Percentiles rank a stretch among this genome's conserved stretches.
These are phyloP conservation scores for Struthio camelus DNA, from an alignment of 2,113 vertebrate genomes.

Conservation along the genomic window DNA sequence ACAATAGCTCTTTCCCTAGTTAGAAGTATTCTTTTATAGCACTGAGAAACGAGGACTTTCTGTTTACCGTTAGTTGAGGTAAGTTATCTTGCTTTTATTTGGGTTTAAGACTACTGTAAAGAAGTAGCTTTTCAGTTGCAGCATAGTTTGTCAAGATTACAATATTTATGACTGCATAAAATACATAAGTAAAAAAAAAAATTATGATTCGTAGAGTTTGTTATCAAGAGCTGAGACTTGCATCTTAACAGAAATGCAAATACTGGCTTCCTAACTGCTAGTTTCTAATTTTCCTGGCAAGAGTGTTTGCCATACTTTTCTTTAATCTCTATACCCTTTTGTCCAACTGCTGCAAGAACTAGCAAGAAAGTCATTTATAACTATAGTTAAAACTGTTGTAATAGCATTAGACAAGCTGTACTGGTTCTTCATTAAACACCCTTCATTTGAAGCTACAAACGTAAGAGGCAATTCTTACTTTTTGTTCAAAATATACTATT, in stretches of 20 bases:
- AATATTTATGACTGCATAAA: conserved; percentile 66
- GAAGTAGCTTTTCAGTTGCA: conserved; percentile 68
- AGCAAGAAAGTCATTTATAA: conserved; percentile 13
- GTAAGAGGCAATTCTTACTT: conserved; percentile 10
- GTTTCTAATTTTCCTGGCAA: conserved; percentile 41
- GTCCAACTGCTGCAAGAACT: neutral
- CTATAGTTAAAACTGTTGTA: conserved; percentile 28
- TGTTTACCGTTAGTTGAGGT: conserved; percentile 65
- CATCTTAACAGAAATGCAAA: conserved; percentile 59
- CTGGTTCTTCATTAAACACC: conserved; percentile 44
- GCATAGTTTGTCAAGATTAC: conserved; percentile 70
- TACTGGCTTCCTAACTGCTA: conserved; percentile 58
- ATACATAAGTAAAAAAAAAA: conserved; percentile 66
- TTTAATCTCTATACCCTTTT: conserved; percentile 8
- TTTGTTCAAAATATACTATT: conserved; percentile 43
- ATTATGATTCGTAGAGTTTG: conserved; percentile 39
- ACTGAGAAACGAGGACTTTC: conserved; percentile 62
- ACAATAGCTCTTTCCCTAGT: conserved; percentile 22
- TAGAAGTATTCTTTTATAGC: conserved; percentile 29
- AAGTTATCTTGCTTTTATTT: conserved; percentile 70
- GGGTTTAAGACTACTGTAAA: conserved; percentile 69
- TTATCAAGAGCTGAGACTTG: conserved; percentile 59
- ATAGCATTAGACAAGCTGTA: conserved; percentile 42
- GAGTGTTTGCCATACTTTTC: neutral
- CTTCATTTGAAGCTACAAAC: conserved; percentile 45